A percentile compares a stretch with the other conserved stretches of the same genome.
phyloP scores from a whole-genome alignment of 2,113 vertebrate genomes.

The Muntiacus muntjak region DNA sequence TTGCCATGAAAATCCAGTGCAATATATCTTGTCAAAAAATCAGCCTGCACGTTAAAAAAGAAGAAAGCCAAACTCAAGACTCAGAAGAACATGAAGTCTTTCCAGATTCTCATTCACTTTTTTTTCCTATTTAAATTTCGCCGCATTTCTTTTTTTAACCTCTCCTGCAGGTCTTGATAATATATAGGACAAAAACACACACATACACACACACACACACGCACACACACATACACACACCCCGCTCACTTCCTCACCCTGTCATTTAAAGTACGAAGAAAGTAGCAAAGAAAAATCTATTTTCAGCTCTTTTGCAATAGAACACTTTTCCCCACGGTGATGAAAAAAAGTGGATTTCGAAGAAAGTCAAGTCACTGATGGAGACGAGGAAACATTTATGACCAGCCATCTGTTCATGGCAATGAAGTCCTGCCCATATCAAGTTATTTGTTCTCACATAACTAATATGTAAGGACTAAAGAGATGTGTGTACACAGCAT shows the following conservation, averaged over 20 bases:
- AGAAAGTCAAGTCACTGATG: slow-evolving; percentile 79
- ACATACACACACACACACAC: background rate
- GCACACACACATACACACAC: background rate
- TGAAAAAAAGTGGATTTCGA: slow-evolving; percentile 71
- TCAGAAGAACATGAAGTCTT: slow-evolving; percentile 72
- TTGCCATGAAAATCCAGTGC: slow-evolving; percentile 71
- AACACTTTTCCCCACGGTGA: slow-evolving; percentile 70
- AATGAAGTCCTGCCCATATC: slow-evolving; percentile 67
- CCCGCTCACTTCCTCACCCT: slow-evolving; percentile 59
- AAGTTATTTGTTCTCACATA: slow-evolving; percentile 50
- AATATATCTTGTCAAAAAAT: slow-evolving; percentile 81
- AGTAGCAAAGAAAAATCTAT: slow-evolving; percentile 78
- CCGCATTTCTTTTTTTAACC: slow-evolving; percentile 81
- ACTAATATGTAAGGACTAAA: slow-evolving; percentile 51
- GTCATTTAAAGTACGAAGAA: slow-evolving; percentile 81
- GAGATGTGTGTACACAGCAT: background rate
- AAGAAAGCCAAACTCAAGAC: slow-evolving; percentile 78
- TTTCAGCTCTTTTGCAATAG: slow-evolving; percentile 82
- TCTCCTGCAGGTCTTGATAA: slow-evolving; percentile 80
- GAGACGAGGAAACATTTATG: slow-evolving; percentile 76
- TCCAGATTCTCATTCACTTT: slow-evolving; percentile 77
- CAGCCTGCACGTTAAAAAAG: slow-evolving; percentile 74
- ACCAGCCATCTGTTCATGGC: slow-evolving; percentile 76
- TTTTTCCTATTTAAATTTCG: slow-evolving; percentile 78
- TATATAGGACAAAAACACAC: slow-evolving; percentile 73